Base-by-base conservation (phyloP, 2,888 invertebrate species). In the Zootermopsis nevadensis region DNA sequence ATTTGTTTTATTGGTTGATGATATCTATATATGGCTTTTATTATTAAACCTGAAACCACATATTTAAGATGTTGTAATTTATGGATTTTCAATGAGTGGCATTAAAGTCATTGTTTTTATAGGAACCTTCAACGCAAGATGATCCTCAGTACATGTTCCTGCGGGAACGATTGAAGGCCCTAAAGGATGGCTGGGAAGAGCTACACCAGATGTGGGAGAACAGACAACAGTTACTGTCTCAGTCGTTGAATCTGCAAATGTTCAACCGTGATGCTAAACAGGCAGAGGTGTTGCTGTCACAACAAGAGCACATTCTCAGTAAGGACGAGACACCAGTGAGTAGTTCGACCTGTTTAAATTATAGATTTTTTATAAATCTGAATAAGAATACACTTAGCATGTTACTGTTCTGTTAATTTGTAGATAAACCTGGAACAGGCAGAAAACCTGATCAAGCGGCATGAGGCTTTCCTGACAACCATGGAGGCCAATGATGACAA, bases 141-240 rank as follows among this genome's bases (percentile, higher is more conserved):
- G 99, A 99, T 91, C 98, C 99, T 72, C 99, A 99, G 90, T 99
- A 99, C 91, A 99, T 99, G 99, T 99, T 99, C 96, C 92, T 99
- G 88, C 94, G 99, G 85, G 99, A 99, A 91, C 94, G 99, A 76
- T 92, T 99, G 86, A 99, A 98, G 92, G 99, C 99, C 0, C 91
- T 99, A 82, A 97, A 99, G 90, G 98, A 99, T 91, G 99, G 99
- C 84, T 99, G 99, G 99, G 97, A 98, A 86, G 99, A 99, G 89
- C 91, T 99, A 85, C 97, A 99, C 88, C 98, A 99, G 91, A 99
- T 99, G 99, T 99, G 99, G 99, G 99, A 98, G 90, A 99, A 99
- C 91, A 91, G 99, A 53, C 99, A 99, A 89, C 96, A 97, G 87
- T 91, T 99, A 86, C 91, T 99, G 33, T 96, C 98, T 1, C 98